These are phyloP conservation scores for Boloria selene DNA, from an alignment of 2,888 invertebrate species.

Conservation along the genomic window DNA sequence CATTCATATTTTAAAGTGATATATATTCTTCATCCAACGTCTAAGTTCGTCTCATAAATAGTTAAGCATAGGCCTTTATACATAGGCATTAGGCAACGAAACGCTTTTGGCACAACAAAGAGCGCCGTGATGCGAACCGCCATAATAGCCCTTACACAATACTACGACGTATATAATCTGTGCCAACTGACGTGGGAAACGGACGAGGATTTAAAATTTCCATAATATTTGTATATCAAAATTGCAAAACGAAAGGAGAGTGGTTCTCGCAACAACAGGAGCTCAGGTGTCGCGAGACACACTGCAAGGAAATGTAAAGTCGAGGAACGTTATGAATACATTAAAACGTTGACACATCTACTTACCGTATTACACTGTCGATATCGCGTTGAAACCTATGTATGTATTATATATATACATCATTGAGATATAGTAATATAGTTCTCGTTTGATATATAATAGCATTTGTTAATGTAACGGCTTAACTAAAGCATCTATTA, in stretches of 20 bases:
- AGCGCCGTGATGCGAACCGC: slow-evolving; percentile 57
- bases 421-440: too few relatives aligned
- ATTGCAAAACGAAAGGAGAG: slow-evolving; percentile 56
- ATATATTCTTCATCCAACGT: not conserved
- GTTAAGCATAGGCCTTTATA: slow-evolving; percentile 18
- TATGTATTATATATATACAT: not conserved
- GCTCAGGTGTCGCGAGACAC: slow-evolving; percentile 22
- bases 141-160: slow-evolving; percentile 56
- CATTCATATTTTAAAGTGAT: not conserved
- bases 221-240: slow-evolving; percentile 71
- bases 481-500: too few relatives aligned
- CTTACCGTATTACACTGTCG: not conserved
- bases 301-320: slow-evolving; percentile 14
- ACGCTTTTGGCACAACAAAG: slow-evolving; percentile 46
- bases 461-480: too few relatives aligned
- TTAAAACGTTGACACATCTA: slow-evolving; percentile 8
- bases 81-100: slow-evolving; percentile 42
- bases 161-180: slow-evolving; percentile 64
- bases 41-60: slow-evolving; percentile 10
- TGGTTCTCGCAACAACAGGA: slow-evolving; percentile 35
- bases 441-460: too few relatives aligned
- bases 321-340: slow-evolving; percentile 10
- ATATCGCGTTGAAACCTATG: not conserved
- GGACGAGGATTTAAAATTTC: slow-evolving; percentile 64
- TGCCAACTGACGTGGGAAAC: slow-evolving; percentile 70